Evolutionary conservation across 2,888 invertebrate genomes (phyloP).

Genomic region (Noctua pronuba): DNA sequence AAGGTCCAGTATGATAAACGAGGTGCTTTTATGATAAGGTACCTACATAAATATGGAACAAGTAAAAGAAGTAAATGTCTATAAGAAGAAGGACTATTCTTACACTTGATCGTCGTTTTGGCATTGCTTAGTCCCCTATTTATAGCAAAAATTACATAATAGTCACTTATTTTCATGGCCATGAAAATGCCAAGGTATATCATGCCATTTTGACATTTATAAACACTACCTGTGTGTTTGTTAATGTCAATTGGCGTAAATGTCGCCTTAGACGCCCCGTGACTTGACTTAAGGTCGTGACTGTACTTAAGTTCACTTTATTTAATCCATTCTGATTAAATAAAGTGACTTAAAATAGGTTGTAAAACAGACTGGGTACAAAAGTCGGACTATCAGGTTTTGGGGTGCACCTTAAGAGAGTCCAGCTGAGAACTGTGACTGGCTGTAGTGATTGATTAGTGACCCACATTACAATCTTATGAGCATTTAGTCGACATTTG

Average conservation of each 20-base stretch:
- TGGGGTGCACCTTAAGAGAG: not conserved
- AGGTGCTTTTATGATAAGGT: conserved; percentile 6
- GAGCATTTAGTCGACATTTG: too few relatives aligned
- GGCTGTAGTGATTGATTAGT: not conserved
- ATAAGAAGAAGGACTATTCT: not conserved
- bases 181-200: not conserved
- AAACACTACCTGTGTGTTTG: not conserved
- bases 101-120: not conserved
- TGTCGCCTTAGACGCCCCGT: not conserved
- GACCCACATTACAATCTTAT: too few relatives aligned
- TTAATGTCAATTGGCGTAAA: not conserved
- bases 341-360: not conserved
- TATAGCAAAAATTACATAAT: not conserved
- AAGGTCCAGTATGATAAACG: conserved; percentile 23
- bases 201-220: not conserved
- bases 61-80: not conserved
- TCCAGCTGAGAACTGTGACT: not conserved
- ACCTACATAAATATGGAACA: conserved; percentile 20
- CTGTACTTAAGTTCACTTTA: too few relatives aligned
- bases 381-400: not conserved
- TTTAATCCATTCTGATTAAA: too few relatives aligned
- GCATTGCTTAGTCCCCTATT: not conserved
- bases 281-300: too few relatives aligned
- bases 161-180: not conserved
- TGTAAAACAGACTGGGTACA: not conserved